phyloP scores from a whole-genome alignment of 2,797 vertebrate species.

The Avahi laniger region DNA sequence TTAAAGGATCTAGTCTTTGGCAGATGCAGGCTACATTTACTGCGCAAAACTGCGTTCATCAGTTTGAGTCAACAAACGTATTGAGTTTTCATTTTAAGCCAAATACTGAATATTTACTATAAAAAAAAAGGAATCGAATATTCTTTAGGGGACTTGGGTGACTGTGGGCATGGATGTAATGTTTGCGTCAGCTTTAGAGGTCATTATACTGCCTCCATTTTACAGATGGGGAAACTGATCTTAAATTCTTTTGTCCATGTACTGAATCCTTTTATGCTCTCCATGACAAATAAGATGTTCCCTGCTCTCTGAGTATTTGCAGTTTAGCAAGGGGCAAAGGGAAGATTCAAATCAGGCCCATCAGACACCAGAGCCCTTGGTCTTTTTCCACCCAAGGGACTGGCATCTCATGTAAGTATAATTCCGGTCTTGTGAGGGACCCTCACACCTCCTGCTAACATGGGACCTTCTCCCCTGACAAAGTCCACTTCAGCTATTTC shows the following conservation, averaged over 20 bases:
- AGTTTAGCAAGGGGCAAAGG: background rate
- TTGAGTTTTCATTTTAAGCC: background rate
- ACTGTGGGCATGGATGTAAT: background rate
- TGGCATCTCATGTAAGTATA: background rate
- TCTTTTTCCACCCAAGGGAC: background rate
- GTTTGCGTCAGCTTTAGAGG: background rate
- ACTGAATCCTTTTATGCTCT: background rate
- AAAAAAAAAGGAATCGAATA: background rate
- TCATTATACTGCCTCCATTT: background rate
- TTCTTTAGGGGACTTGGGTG: background rate
- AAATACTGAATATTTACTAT: background rate
- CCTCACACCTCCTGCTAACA: background rate
- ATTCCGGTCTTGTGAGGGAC: background rate
- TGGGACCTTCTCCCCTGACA: background rate
- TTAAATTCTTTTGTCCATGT: background rate
- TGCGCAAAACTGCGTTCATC: background rate
- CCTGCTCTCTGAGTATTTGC: background rate
- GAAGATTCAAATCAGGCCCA: background rate
- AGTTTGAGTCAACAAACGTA: background rate
- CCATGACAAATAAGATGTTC: background rate
- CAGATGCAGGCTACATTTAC: background rate
- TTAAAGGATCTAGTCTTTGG: background rate
- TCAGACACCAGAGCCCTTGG: background rate
- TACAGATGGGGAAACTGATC: background rate
- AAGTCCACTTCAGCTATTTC: background rate